Conservation (phyloP, 2,797 vertebrate species). For the Monodelphis domestica region DNA sequence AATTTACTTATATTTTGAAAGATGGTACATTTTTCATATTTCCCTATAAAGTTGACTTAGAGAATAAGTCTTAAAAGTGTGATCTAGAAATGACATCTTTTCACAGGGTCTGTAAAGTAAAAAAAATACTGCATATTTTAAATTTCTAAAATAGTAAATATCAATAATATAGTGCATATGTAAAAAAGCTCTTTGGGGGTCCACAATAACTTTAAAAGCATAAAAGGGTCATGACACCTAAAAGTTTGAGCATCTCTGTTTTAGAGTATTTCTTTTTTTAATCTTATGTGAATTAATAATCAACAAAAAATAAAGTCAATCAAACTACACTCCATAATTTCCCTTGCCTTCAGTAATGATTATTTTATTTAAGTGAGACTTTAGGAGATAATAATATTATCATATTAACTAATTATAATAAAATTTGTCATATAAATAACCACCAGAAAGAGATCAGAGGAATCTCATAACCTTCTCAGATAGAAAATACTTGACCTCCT, state of each 20-base stretch:
- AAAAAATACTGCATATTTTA: too few species aligned
- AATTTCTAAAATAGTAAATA: not conserved
- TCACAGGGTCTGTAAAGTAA: not conserved
- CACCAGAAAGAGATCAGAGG: not conserved
- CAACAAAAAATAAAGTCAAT: not conserved
- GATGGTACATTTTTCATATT: not conserved
- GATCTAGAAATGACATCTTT: not conserved
- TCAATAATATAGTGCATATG: not conserved
- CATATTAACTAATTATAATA: not conserved
- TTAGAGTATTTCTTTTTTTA: not conserved
- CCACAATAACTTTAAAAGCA: not conserved
- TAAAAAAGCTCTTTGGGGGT: not conserved
- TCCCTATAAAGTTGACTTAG: not conserved
- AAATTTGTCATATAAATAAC: not conserved
- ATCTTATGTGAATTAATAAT: not conserved
- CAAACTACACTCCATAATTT: not conserved
- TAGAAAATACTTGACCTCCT: not conserved
- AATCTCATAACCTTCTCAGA: not conserved
- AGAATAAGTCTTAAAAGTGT: not conserved
- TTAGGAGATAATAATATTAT: not conserved
- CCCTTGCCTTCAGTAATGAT: not conserved
- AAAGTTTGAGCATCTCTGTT: not conserved
- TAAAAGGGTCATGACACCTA: not conserved
- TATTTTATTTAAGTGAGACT: not conserved
- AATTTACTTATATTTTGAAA: not conserved